These are phyloP conservation scores for Drosophila novamexicana DNA, from an alignment of 1,140 invertebrate species.

Conservation along the genomic window DNA sequence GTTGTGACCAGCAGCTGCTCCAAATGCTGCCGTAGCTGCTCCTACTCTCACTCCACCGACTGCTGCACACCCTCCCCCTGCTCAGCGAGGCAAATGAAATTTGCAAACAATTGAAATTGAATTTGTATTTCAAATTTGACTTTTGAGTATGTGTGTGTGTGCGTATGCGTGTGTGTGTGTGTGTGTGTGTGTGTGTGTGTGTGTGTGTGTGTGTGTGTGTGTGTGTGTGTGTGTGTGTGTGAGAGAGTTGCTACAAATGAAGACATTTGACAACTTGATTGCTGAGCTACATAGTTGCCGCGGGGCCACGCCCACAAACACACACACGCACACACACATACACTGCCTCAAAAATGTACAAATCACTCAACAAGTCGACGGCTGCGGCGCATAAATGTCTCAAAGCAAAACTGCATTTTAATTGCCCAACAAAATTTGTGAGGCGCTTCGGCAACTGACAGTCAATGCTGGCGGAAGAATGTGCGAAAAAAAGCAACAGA, in stretches of 20 bases:
- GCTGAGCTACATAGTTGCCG: constrained; percentile 49
- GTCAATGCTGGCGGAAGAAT: constrained; percentile 50
- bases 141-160: constrained; percentile 33
- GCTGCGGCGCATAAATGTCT: constrained; percentile 69
- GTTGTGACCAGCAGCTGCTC: constrained; percentile 57
- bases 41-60: not conserved
- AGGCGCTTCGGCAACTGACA: constrained; percentile 52
- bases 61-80: not conserved
- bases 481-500: constrained; percentile 25
- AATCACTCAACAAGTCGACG: constrained; percentile 71
- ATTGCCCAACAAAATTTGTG: constrained; percentile 62
- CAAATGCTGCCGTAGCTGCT: not conserved
- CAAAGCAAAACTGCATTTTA: constrained; percentile 74
- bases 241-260: constrained; percentile 14
- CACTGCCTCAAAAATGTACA: constrained; percentile 44
- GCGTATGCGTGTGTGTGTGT: not conserved
- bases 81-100: constrained; percentile 51
- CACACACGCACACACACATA: constrained; percentile 60
- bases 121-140: constrained; percentile 70
- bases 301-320: constrained; percentile 52
- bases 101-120: constrained; percentile 74
- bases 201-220: constrained; percentile 2
- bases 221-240: not conserved
- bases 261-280: constrained; percentile 67
- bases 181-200: constrained; percentile 1